Conservation (phyloP, 2,888 invertebrate genomes). For the Hetaerina titia region DNA sequence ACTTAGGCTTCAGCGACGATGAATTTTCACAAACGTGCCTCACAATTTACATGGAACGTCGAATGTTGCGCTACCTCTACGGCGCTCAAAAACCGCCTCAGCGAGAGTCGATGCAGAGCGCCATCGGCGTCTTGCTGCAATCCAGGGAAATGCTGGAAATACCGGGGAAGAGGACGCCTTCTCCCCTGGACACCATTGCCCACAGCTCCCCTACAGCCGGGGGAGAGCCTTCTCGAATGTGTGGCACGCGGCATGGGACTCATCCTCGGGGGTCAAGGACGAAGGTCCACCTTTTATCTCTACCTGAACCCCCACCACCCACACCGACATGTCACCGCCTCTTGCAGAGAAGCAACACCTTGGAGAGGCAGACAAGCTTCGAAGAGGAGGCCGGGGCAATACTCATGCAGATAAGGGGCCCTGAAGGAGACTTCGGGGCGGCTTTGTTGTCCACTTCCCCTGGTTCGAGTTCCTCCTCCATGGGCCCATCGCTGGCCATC, state of each 20-base stretch:
- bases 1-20: constrained; percentile 80
- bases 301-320: constrained; percentile 76
- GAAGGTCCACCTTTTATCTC: constrained; percentile 81
- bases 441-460: constrained; percentile 76
- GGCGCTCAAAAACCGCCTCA: constrained; percentile 66
- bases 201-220: constrained; percentile 74
- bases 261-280: constrained; percentile 80
- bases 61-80: constrained; percentile 79
- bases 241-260: constrained; percentile 82
- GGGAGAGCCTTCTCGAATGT: constrained; percentile 79
- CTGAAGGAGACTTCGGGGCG: constrained; percentile 78
- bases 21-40: constrained; percentile 79
- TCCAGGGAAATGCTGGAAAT: not conserved
- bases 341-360: constrained; percentile 76
- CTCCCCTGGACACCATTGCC: constrained; percentile 30
- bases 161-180: constrained; percentile 12
- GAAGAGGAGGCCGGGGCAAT: constrained; percentile 76
- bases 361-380: constrained; percentile 75
- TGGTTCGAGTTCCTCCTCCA: constrained; percentile 9
- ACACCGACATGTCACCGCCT: constrained; percentile 51
- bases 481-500: constrained; percentile 31
- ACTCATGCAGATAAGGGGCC: constrained; percentile 78
- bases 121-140: not conserved
- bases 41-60: constrained; percentile 80
- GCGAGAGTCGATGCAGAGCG: constrained; percentile 33